Evolutionary conservation across 2,113 vertebrate genomes (phyloP), one percentile per base, ranked within the genome.

Genomic region (Hippocampus comes): DNA sequence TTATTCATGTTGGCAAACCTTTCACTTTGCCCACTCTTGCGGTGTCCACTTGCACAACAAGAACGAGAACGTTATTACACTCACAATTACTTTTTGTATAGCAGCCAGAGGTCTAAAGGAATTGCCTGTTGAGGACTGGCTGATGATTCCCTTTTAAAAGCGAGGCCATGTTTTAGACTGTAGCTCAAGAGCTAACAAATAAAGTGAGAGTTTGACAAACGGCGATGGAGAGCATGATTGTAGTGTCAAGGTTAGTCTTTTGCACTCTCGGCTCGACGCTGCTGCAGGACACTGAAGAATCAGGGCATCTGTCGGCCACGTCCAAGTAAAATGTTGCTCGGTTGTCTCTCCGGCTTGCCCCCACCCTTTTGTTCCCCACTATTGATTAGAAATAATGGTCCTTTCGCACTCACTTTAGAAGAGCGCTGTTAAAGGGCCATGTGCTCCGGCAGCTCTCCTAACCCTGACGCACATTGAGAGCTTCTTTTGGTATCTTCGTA

Each of bases 331-430:
- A 60, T 57, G 59, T 42, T 68, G 71, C 55, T 74, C 43, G 66
- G 27, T 78, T 86, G 78, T 84, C 71, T 78, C 25, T 17, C 42
- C 17, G 72, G 72, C 0, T 63, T 68, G 46, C 25, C 71, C 59
- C 42, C 42, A 20, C 64, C 64, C 43, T 14, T 3, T 27, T 66
- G 48, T 74, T 34, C 77, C 83, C 70, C 78, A 69, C 81, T 79
- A 83, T 89, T 75, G 83, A 84, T 89, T 71, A 81, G 74, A 77
- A 85, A 75, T 74, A 82, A 78, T 70, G 67, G 49, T 81, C 81
- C 64, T 80, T 42, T 74, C 76, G 86, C 78, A 82, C 82, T 82
- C 82, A 81, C 71, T 83, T 79, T 69, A 83, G 69, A 72, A 85
- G 64, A 88, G 83, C 68, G 67, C 48, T 74, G 66, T 87, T 83